Conservation (phyloP, 2,113 vertebrate genomes). For the Oenanthe oenanthe region DNA sequence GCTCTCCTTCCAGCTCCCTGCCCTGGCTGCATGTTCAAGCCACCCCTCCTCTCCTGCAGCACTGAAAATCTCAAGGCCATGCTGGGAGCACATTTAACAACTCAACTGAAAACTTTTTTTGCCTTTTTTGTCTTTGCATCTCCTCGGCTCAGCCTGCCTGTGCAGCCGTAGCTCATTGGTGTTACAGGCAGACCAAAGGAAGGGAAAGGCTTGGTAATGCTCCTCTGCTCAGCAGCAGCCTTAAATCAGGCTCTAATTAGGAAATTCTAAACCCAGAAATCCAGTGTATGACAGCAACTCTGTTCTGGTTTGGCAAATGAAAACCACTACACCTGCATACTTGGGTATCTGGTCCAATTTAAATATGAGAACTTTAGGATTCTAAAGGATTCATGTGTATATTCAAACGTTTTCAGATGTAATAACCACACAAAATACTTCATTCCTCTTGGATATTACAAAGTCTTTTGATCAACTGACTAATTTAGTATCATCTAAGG, state of each 20-base stretch:
- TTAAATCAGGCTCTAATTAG: not conserved
- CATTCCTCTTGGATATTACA: not conserved
- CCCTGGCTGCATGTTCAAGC: not conserved
- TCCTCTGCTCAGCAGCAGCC: not conserved
- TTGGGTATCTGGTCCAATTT: not conserved
- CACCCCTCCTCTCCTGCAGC: not conserved
- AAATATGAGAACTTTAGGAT: not conserved
- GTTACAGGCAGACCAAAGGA: not conserved
- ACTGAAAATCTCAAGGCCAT: not conserved
- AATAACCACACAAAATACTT: not conserved
- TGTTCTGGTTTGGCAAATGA: not conserved
- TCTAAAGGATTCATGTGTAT: not conserved
- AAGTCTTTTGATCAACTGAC: not conserved
- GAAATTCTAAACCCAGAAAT: not conserved
- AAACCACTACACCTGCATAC: not conserved
- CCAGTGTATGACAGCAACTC: not conserved
- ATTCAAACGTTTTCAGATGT: not conserved
- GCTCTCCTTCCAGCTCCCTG: not conserved
- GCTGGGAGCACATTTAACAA: not conserved
- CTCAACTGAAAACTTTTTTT: not conserved
- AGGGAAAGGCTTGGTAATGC: not conserved
- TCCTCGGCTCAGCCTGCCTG: not conserved
- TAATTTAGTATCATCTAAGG: not conserved
- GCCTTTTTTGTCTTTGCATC: not conserved
- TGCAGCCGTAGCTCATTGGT: not conserved